phyloP scores from a whole-genome alignment of 2,888 invertebrate genomes.

The Drosophila colorata region DNA sequence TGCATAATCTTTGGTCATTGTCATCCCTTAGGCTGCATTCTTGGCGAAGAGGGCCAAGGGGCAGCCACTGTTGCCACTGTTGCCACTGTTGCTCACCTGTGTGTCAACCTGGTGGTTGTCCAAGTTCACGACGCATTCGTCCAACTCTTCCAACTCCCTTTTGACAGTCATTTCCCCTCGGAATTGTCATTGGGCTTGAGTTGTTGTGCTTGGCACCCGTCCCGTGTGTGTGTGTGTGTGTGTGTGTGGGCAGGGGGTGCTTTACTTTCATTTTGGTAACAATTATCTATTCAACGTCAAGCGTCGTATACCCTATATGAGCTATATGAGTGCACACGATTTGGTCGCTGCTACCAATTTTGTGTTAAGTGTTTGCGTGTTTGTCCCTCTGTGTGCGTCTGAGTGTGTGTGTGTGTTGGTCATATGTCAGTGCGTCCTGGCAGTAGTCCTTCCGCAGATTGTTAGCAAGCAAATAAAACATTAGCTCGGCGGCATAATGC shows the following conservation, averaged over 20 bases:
- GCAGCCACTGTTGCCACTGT: no score
- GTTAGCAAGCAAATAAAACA: conserved; percentile 80
- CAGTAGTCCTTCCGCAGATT: conserved; percentile 77
- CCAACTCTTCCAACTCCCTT: conserved; percentile 37
- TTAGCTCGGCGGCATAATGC: conserved; percentile 72
- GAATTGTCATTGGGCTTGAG: conserved; percentile 61
- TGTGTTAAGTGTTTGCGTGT: conserved; percentile 80
- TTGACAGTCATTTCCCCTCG: conserved; percentile 77
- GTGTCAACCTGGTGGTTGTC: conserved; percentile 66
- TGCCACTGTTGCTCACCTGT: conserved; percentile 29
- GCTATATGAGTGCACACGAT: conserved; percentile 80
- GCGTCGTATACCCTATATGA: conserved; percentile 36
- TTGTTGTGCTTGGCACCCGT: no score
- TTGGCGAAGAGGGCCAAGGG: conserved; percentile 38
- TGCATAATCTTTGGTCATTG: conserved; percentile 79
- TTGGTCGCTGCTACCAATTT: conserved; percentile 71
- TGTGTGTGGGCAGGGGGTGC: conserved; percentile 39
- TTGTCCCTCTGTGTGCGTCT: conserved; percentile 27
- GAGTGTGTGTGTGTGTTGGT: conserved; percentile 65
- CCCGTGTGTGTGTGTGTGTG: background rate
- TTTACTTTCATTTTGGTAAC: conserved; percentile 75
- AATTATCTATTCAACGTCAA: conserved; percentile 83
- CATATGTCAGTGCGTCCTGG: conserved; percentile 76
- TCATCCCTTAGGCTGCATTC: conserved; percentile 71
- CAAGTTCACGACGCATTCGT: conserved; percentile 46